A percentile compares a stretch with the other conserved stretches of the same genome.
These are phyloP conservation scores for Hylia prasina DNA, from an alignment of 2,113 vertebrate species.

Conservation along the genomic window DNA sequence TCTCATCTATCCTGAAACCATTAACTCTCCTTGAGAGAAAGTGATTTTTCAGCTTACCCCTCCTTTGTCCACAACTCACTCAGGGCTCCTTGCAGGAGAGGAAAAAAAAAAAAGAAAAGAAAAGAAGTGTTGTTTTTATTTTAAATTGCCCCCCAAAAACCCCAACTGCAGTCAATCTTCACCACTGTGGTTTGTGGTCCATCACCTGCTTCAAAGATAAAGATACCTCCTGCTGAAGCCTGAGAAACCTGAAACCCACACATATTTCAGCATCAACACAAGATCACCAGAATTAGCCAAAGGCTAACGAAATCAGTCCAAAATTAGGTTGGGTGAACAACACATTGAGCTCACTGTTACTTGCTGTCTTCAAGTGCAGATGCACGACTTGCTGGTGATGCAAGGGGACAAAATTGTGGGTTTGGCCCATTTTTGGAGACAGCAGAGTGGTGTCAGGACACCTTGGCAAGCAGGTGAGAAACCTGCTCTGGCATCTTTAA, in stretches of 20 bases:
- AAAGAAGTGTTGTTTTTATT: neutral
- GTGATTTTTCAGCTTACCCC: neutral
- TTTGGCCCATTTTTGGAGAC: neutral
- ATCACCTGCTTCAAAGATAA: neutral
- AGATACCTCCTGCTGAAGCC: neutral
- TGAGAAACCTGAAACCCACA: neutral
- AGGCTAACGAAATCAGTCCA: neutral
- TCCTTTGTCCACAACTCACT: neutral
- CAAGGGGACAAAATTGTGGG: neutral
- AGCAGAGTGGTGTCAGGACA: rapidly evolving
- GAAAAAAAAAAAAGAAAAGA: neutral
- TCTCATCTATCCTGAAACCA: neutral
- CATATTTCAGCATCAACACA: rapidly evolving
- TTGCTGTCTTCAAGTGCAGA: neutral
- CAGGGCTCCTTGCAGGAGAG: rapidly evolving
- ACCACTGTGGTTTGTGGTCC: neutral
- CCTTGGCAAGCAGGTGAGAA: neutral
- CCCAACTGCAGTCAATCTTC: neutral
- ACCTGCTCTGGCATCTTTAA: rapidly evolving
- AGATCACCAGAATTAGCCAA: neutral
- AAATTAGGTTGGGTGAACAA: neutral
- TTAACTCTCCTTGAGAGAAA: neutral
- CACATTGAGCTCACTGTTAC: rapidly evolving
- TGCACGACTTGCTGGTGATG: rapidly evolving
- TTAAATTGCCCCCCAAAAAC: neutral